Percentiles rank a stretch among this genome's conserved stretches.
These are phyloP conservation scores for Ophioninae sp. DNA, from an alignment of 2,888 invertebrate genomes.

Conservation along the genomic window DNA sequence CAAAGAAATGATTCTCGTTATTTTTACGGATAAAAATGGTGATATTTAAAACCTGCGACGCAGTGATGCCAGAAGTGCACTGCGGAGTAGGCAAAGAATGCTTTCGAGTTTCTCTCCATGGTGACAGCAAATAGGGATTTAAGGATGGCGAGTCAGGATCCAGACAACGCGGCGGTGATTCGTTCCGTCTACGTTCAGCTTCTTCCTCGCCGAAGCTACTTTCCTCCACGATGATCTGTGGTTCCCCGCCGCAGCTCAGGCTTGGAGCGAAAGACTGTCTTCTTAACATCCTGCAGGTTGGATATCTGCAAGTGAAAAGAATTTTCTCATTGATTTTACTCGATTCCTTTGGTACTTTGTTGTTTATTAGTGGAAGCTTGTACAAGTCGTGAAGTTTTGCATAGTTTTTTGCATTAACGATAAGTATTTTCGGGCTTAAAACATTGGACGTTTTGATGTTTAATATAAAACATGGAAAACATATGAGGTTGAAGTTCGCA, in stretches of 20 bases:
- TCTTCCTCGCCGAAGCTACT: constrained; percentile 87
- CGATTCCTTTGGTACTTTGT: neutral
- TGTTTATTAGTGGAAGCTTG: neutral
- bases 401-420: neutral
- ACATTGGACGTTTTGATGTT: neutral
- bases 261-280: constrained; percentile 74
- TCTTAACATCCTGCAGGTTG: constrained; percentile 70
- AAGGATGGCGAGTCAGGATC: constrained; percentile 89
- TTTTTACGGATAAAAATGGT: neutral
- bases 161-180: constrained; percentile 84
- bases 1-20: neutral
- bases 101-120: constrained; percentile 90
- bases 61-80: constrained; percentile 92
- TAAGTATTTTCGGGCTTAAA: neutral
- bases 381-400: neutral
- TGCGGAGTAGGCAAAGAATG: constrained; percentile 92
- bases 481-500: too few species aligned
- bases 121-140: constrained; percentile 91
- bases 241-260: constrained; percentile 82
- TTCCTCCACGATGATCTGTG: constrained; percentile 92
- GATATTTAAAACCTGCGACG: constrained; percentile 85
- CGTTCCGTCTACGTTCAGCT: constrained; percentile 80
- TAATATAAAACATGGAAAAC: neutral
- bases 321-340: neutral
- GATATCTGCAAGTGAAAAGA: constrained; percentile 39